Base-by-base conservation (phyloP, 2,113 vertebrate species). In the Cebus imitator region DNA sequence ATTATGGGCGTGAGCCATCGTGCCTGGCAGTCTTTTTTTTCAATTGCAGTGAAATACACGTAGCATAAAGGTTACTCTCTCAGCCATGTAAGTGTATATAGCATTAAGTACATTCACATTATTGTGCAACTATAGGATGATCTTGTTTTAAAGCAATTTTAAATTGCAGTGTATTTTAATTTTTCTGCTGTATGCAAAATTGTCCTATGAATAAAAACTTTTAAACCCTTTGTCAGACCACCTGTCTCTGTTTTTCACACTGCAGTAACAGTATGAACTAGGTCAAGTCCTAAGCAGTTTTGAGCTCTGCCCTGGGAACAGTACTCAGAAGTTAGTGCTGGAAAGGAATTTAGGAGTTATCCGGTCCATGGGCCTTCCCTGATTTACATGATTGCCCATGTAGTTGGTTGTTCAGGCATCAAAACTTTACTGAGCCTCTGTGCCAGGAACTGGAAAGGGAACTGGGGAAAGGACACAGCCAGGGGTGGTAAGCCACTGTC, bases 181-280 rank as follows among this genome's bases (percentile, higher is more conserved):
- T 58, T 72, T 40, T 58, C 40, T 52, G 55, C 43, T 48, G 86
- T 93, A 86, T 81, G 79, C 68, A 95, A 85, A 84, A 43, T 43
- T 78, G 23, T 55, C 21, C 57, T 40, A 58, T 50, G 10, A 85
- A 68, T 58, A 58, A 73, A 90, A 73, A 27, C 55, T 64, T 92
- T 87, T 13, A 83, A 96, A 73, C 61, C 4, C 80, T 94, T 87
- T 94, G 61, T 90, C 76, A 92, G 70, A 84, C 9, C 12, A 66
- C n/a, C 57, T 92, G 25, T 87, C 57, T 84, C 40, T 73, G 0
- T 89, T 93, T 91, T 76, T 96, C 64, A 79, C 94, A 90, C 25
- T 35, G 18, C 4, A 82, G n/a, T 57, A 80, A 86, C 61, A 61
- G 21, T 48, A 40, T 73, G 58, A 73, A 85, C 61, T 73, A 21